Conservation (phyloP, 2,888 invertebrate species). For the Unio pictorum region DNA sequence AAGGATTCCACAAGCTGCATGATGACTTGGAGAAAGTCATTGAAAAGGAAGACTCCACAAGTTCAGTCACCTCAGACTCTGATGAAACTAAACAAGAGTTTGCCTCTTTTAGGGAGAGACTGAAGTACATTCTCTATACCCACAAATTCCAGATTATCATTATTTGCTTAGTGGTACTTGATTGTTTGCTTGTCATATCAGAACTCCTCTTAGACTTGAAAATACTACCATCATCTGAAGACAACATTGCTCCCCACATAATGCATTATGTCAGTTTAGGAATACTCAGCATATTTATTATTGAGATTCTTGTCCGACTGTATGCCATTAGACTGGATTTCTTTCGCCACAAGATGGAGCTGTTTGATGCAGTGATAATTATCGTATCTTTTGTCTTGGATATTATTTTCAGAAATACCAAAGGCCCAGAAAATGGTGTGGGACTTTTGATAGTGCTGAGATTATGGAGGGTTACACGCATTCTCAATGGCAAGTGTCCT, state of each 20-base stretch:
- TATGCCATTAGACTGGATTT: conserved; percentile 69
- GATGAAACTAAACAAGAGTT: conserved; percentile 56
- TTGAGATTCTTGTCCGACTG: conserved; percentile 68
- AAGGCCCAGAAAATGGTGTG: conserved; percentile 63
- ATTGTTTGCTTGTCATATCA: conserved; percentile 70
- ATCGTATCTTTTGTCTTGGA: conserved; percentile 70
- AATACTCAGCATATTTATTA: conserved; percentile 68
- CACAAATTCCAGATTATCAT: conserved; percentile 68
- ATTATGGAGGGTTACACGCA: conserved; percentile 72
- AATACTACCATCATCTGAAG: conserved; percentile 49
- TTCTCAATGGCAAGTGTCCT: conserved; percentile 70
- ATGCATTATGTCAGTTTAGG: conserved; percentile 69
- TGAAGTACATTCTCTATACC: conserved; percentile 56
- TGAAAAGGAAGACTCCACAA: conserved; percentile 66
- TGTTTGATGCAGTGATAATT: conserved; percentile 72
- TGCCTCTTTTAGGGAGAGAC: conserved; percentile 48
- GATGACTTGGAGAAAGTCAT: conserved; percentile 68
- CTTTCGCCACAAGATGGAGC: conserved; percentile 70
- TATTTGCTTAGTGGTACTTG: conserved; percentile 70
- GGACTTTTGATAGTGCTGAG: conserved; percentile 71
- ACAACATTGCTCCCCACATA: conserved; percentile 55
- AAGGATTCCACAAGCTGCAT: conserved; percentile 66
- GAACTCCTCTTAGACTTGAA: conserved; percentile 71
- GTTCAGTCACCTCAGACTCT: conserved; percentile 65
- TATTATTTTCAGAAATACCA: conserved; percentile 65